Evolutionary conservation across 2,113 vertebrate species (phyloP), one percentile per base, ranked within the genome.

Genomic region (Mirza zaza): DNA sequence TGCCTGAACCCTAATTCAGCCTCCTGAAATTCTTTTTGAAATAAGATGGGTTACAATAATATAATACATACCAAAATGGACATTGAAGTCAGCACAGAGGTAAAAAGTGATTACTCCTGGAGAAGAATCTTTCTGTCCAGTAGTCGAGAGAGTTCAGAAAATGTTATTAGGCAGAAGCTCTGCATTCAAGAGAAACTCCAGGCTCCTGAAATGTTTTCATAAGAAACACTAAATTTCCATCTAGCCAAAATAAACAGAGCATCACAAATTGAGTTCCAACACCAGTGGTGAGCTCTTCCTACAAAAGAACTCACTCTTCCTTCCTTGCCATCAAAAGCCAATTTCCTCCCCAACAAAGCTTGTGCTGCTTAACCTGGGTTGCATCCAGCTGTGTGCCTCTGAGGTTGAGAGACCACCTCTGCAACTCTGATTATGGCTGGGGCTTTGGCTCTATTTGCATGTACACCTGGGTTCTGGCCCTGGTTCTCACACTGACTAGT

Each of bases 311-410:
- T 57, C 57, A 14, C 20, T 86, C 21, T 68, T 85, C 39, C 45
- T 97, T 97, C 57, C 29, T 34, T 70, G 52, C 57, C 52, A 71
- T 73, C 84, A 87, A 87, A 84, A 87, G 63, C 57, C 80, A 96
- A 18, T 96, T 97, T 95, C 57, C 50, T 97, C n/a, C 70, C 68
- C 8, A 0, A 90, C n/a, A 83, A 88, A 86, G 12, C 55, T 85
- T 81, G n/a, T 1, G 32, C 63, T 39, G 48, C 63, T 85, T 91
- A 71, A 29, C 25, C 76, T 73, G 55, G 55, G 55, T 27, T 68
- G 79, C 29, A 50, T 29, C 73, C 63, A 73, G 55, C 15, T 73
- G 57, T 29, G 65, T 8, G 73, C 7, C n/a, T 63, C 17, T 80
- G 32, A 42, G 50, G 77, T 68, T 79, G 48, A 0, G 32, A 89